Evolutionary conservation across 2,888 invertebrate species (phyloP).

Genomic region (Sinelater perroti): DNA sequence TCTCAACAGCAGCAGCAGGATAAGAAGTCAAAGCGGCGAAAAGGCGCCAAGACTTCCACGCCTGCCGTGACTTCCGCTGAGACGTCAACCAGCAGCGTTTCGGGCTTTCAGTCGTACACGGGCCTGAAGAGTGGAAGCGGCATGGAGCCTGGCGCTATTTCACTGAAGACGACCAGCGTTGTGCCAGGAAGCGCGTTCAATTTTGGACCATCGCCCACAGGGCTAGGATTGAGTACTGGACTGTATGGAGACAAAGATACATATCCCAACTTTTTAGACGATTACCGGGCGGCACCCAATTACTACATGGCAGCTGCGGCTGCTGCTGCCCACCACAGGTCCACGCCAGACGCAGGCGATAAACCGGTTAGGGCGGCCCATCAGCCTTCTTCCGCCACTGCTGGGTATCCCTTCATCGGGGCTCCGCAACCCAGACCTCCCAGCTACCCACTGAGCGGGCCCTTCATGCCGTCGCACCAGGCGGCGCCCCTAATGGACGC

Average conservation of each 20-base stretch:
- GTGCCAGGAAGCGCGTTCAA: conserved; percentile 87
- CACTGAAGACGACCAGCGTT: conserved; percentile 73
- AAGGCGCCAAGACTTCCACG: conserved; percentile 42
- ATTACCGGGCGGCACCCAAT: conserved; percentile 71
- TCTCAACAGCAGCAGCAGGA: conserved; percentile 42
- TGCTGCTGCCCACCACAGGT: conserved; percentile 57
- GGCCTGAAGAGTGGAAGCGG: conserved; percentile 61
- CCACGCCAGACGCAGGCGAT: conserved; percentile 57
- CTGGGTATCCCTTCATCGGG: conserved; percentile 69
- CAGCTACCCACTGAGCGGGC: conserved; percentile 67
- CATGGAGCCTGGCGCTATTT: conserved; percentile 63
- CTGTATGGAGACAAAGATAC: conserved; percentile 72
- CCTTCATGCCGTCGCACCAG: conserved; percentile 65
- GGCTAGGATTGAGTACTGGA: conserved; percentile 65
- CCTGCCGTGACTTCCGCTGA: conserved; percentile 36
- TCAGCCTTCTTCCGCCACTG: conserved; percentile 59
- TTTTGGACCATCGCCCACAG: conserved; percentile 75
- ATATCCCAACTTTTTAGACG: conserved; percentile 75
- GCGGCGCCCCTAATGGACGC: conserved; percentile 67
- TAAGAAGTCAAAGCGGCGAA: conserved; percentile 53
- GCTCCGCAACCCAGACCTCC: conserved; percentile 68
- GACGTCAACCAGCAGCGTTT: conserved; percentile 27
- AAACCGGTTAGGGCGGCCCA: conserved; percentile 55
- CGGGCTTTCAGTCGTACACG: conserved; percentile 68
- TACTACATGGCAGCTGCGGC: conserved; percentile 66